Base-by-base conservation (phyloP, 2,113 vertebrate species). In the Malurus cyaneus region DNA sequence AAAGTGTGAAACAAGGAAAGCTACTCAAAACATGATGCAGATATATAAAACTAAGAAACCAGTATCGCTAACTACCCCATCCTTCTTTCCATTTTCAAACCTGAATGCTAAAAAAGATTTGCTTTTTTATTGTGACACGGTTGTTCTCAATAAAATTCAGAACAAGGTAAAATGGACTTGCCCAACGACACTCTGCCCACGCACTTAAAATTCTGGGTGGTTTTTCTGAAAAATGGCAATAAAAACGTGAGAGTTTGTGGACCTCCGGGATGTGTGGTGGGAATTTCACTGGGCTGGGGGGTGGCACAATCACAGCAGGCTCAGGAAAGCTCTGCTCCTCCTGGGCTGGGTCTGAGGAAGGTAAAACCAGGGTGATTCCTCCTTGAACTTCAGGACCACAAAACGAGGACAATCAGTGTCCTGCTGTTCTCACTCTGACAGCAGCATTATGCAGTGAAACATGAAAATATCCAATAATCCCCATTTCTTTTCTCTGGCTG, bases 241-340 rank as follows among this genome's bases (percentile, higher is more conserved):
- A 17, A 67, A 9, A 4, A 34, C 2, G 0, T 36, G 41, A 26
- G 36, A 31, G 53, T 4, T 0, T 17, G 31, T 19, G 50, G n/a
- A 39, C 18, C 11, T n/a, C 8, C 17, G 50, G 21, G 57, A 5
- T 14, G 18, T 1, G 0, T 0, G 2, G 21, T 26, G 67, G 56
- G 12, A 10, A 3, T 9, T 11, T 59, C 16, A 4, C 14, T 42
- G 20, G 14, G 5, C 52, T 67, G 0, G 17, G 34, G 54, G 34
- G 5, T 26, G 73, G 32, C 13, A 31, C 10, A 12, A 4, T 4
- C 24, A 20, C 23, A 47, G 3, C 12, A 14, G 17, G 19, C 6
- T 8, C 8, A 28, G 32, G n/a, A 46, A 31, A 46, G 31, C 60
- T 64, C 24, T 39, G 36, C 79, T 44, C 34, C 2, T 25, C 56